These are phyloP conservation scores for Otolemur garnettii DNA, from an alignment of 2,113 vertebrate genomes.

Conservation along the genomic window DNA sequence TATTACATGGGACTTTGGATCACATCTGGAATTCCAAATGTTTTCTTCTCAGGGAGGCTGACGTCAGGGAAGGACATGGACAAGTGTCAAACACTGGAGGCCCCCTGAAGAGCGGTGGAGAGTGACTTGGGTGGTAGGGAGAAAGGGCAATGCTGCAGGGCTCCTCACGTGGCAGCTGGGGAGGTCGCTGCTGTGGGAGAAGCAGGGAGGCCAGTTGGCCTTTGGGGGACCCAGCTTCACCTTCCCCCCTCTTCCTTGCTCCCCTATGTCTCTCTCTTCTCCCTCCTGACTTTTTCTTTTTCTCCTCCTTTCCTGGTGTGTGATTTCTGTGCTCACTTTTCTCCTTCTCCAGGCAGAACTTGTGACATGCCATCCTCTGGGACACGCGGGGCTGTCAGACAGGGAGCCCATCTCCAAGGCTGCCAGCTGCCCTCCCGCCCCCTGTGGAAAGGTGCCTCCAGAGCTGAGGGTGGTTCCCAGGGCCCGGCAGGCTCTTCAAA, in stretches of 20 bases:
- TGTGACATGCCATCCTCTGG: not conserved
- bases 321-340: not conserved
- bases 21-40: not conserved
- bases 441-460: not conserved
- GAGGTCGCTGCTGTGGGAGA: too few relatives aligned
- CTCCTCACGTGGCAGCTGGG: not conserved
- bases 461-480: not conserved
- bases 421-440: not conserved
- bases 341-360: not conserved
- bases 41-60: not conserved
- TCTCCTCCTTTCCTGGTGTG: not conserved
- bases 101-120: rapidly evolving
- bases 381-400: too few relatives aligned
- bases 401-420: not conserved
- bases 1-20: not conserved
- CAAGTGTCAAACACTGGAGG: not conserved
- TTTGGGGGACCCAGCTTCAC: not conserved
- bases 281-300: not conserved
- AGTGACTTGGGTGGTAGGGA: not conserved
- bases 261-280: not conserved
- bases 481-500: not conserved
- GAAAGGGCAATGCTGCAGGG: not conserved
- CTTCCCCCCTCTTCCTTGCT: not conserved
- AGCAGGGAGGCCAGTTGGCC: not conserved
- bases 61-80: not conserved